Evolutionary conservation across 2,888 invertebrate genomes (phyloP).

Genomic region (Ennomos fuscantarius): DNA sequence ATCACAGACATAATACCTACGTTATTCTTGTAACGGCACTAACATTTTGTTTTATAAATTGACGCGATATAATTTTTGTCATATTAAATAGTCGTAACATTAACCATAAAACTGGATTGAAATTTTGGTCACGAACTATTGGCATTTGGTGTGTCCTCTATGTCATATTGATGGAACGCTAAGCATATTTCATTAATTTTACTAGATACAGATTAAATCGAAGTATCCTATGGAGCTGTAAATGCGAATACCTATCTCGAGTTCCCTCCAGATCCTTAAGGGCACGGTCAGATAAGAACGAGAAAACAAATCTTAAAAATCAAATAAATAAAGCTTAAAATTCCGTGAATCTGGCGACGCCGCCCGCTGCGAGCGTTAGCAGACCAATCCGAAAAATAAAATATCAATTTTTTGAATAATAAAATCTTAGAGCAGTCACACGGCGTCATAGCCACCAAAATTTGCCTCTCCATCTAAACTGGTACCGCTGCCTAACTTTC

Average conservation of each 20-base stretch:
- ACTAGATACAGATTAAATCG: conserved; percentile 67
- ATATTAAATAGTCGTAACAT: conserved; percentile 23
- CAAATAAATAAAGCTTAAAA: conserved; percentile 48
- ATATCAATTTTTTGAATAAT: conserved; percentile 82
- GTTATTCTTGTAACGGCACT: conserved; percentile 23
- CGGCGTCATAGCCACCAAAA: conserved; percentile 61
- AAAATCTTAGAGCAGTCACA: conserved; percentile 82
- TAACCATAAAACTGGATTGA: conserved; percentile 18
- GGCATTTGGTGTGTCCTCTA: conserved; percentile 17
- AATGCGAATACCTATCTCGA: conserved; percentile 64
- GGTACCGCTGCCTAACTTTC: conserved; percentile 44
- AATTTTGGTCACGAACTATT: conserved; percentile 18
- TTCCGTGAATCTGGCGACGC: conserved; percentile 42
- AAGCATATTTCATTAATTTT: conserved; percentile 29
- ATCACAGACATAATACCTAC: conserved; percentile 40
- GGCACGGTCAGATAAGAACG: conserved; percentile 38
- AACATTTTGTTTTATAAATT: conserved; percentile 21
- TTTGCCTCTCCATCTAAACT: conserved; percentile 43
- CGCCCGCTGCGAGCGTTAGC: conserved; percentile 82
- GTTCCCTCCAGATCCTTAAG: conserved; percentile 73
- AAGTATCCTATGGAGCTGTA: conserved; percentile 65
- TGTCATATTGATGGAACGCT: conserved; percentile 19
- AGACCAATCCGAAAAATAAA: conserved; percentile 79
- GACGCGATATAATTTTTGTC: conserved; percentile 24
- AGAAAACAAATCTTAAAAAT: conserved; percentile 51